phyloP scores from a whole-genome alignment of 2,888 invertebrate genomes.

The Scaptomyza tumidula region DNA sequence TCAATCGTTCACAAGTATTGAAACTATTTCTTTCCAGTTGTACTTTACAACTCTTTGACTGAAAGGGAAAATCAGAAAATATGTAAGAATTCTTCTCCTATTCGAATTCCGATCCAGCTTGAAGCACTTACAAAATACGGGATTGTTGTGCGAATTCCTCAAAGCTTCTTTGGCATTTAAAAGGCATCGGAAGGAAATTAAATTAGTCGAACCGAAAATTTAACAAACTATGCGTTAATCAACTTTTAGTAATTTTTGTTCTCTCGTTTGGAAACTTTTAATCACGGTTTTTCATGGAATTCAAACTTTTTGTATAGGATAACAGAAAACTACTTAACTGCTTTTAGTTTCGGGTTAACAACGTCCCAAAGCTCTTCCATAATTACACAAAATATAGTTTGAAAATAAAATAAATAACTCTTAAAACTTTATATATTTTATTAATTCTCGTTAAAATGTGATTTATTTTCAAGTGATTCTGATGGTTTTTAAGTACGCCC shows the following conservation, averaged over 20 bases:
- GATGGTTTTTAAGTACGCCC: too few species aligned
- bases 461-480: too few species aligned
- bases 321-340: background rate
- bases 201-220: too few species aligned
- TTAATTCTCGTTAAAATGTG: too few species aligned
- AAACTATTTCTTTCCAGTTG: background rate
- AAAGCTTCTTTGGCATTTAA: too few species aligned
- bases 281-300: background rate
- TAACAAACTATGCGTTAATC: too few species aligned
- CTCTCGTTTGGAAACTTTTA: background rate
- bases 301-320: background rate
- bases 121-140: background rate
- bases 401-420: too few species aligned
- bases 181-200: too few species aligned
- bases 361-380: too few species aligned
- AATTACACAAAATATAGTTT: too few species aligned
- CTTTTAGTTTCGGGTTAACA: background rate
- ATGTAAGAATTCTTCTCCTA: background rate
- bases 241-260: too few species aligned
- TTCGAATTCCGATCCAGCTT: background rate
- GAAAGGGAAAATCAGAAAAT: background rate
- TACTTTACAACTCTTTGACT: background rate
- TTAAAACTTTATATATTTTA: background rate
- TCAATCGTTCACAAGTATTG: background rate
- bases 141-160: background rate